Evolutionary conservation across 2,888 invertebrate genomes (phyloP), one percentile per base, ranked within the genome.

Genomic region (Apoda limacodes): DNA sequence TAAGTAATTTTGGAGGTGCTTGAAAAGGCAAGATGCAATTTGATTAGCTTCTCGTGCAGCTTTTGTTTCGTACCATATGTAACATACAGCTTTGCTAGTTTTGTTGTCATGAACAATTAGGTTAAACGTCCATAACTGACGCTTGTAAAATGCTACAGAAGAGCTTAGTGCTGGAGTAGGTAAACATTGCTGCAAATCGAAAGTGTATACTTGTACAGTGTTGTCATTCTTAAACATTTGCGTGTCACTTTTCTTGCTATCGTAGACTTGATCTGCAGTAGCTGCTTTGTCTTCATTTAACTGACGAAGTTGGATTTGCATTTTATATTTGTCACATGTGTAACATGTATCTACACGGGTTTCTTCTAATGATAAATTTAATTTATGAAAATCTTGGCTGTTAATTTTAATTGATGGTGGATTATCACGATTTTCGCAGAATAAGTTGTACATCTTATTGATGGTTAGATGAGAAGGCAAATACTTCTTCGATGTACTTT

Each of bases 11-110:
- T n/a, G n/a, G n/a, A n/a, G n/a, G n/a, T n/a, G n/a, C n/a, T n/a
- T n/a, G n/a, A n/a, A n/a, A 35, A 26, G 9, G 25, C 39, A 43
- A 19, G 39, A 35, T n/a, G 41, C 42, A 13, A 47, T 44, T 29
- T 47, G 34, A 35, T 47, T 45, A 23, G 41, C 45, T 12, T 40
- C 46, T 28, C 43, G 29, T 17, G 20, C 38, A 22, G 32, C 41
- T 25, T 31, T 27, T 13, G 34, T 32, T 35, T 40, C 38, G 34
- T 37, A 35, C 38, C 41, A 45, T 29, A 39, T 39, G 30, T 33
- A 37, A 23, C 36, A 37, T 4, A 33, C 29, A 17, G n/a, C n/a
- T n/a, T n/a, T n/a, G n/a, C n/a, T n/a, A n/a, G n/a, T n/a, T n/a
- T n/a, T n/a, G n/a, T n/a, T 33, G 24, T 37, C 26, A 15, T 37